phyloP scores from a whole-genome alignment of 1,140 invertebrate species.

The Drosophila mauritiana region DNA sequence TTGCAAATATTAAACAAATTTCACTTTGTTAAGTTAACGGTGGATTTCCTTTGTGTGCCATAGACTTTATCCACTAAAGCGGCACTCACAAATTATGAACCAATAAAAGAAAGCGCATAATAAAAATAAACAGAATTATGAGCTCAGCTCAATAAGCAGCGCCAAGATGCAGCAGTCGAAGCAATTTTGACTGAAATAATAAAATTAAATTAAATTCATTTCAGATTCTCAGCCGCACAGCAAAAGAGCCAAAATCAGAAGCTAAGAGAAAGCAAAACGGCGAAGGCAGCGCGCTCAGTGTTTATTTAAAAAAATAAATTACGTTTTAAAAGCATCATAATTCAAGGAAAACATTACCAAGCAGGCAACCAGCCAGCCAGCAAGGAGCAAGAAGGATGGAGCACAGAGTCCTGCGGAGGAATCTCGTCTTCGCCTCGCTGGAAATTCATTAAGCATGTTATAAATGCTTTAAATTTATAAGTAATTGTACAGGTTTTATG shows the following conservation, averaged over 20 bases:
- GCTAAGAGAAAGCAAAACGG: slow-evolving; percentile 20
- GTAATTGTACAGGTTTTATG: slow-evolving; percentile 80
- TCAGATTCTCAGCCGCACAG: slow-evolving; percentile 55
- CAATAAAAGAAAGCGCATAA: slow-evolving; percentile 51
- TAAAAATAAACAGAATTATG: slow-evolving; percentile 68
- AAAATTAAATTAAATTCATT: slow-evolving; percentile 81
- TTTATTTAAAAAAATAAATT: slow-evolving; percentile 82
- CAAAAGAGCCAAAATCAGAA: slow-evolving; percentile 25
- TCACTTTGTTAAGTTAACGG: not conserved
- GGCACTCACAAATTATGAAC: slow-evolving; percentile 47
- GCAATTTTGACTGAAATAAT: slow-evolving; percentile 78
- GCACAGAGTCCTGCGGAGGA: slow-evolving; percentile 4
- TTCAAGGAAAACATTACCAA: slow-evolving; percentile 78
- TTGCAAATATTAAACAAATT: not conserved
- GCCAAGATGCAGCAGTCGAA: slow-evolving; percentile 41
- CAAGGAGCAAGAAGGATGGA: slow-evolving; percentile 27
- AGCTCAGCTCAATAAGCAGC: slow-evolving; percentile 50
- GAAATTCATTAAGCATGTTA: slow-evolving; percentile 81
- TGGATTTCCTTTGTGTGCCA: not conserved
- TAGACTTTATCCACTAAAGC: slow-evolving; percentile 51
- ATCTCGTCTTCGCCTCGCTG: slow-evolving; percentile 49
- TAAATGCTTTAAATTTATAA: slow-evolving; percentile 80
- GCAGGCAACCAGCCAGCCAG: slow-evolving; percentile 27
- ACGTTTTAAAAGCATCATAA: slow-evolving; percentile 82
- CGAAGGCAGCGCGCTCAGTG: slow-evolving; percentile 50